Conservation (phyloP, 2,797 vertebrate genomes). For the Meda fulgida region DNA sequence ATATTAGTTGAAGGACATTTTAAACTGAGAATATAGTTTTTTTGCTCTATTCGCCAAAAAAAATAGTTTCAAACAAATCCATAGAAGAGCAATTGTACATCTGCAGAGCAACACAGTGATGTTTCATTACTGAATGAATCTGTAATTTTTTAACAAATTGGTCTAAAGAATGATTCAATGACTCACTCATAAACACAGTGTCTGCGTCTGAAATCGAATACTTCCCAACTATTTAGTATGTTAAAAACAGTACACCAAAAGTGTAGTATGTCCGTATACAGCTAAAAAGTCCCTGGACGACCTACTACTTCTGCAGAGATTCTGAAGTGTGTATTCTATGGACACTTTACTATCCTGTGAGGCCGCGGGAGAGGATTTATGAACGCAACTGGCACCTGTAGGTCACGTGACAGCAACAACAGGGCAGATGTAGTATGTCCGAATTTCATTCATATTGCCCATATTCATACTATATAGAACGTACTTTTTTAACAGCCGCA, state of each 20-base stretch:
- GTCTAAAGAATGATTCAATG: neutral
- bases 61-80: neutral
- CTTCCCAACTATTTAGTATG: too few relatives aligned
- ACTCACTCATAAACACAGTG: neutral
- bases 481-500: too few relatives aligned
- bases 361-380: too few relatives aligned
- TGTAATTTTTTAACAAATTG: neutral
- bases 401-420: too few relatives aligned
- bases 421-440: too few relatives aligned
- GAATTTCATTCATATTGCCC: too few relatives aligned
- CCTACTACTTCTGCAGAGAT: too few relatives aligned
- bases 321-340: too few relatives aligned
- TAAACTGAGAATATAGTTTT: neutral
- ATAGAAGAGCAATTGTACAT: neutral
- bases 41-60: neutral
- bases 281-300: too few relatives aligned
- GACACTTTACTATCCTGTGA: too few relatives aligned
- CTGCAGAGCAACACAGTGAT: neutral
- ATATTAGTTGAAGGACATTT: neutral
- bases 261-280: neutral
- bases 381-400: too few relatives aligned
- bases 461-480: too few relatives aligned
- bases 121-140: neutral
- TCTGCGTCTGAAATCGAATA: neutral
- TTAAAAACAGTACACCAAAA: neutral